phyloP scores from a whole-genome alignment of 1,140 invertebrate genomes.

The Helicoverpa zea region DNA sequence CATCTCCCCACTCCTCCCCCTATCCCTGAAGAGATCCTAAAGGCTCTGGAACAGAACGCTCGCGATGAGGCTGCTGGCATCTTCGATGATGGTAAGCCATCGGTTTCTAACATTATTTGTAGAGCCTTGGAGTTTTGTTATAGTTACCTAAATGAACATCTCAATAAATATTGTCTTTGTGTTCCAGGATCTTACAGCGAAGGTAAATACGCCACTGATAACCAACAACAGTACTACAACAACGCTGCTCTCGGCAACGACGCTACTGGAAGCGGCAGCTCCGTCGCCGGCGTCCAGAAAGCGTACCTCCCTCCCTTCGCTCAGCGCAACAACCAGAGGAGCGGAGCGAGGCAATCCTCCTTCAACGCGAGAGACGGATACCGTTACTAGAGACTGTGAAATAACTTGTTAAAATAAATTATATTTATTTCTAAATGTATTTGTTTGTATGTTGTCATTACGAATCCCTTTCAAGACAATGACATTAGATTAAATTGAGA shows the following conservation, averaged over 20 bases:
- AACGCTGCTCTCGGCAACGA: background rate
- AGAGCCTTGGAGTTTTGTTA: too few species aligned
- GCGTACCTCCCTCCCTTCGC: constrained; percentile 29
- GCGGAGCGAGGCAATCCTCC: background rate
- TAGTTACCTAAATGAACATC: too few species aligned
- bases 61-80: constrained; percentile 82
- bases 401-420: background rate
- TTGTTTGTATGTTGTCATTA: too few species aligned
- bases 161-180: too few species aligned
- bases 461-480: too few species aligned
- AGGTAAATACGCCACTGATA: too few species aligned
- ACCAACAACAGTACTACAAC: background rate
- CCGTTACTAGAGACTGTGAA: constrained; percentile 21
- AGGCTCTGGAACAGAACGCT: constrained; percentile 78
- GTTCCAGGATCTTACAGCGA: too few species aligned
- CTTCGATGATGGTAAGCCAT: constrained; percentile 73
- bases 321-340: background rate
- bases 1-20: constrained; percentile 93
- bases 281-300: constrained; percentile 25
- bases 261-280: background rate
- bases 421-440: background rate
- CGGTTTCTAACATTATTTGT: too few species aligned
- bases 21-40: constrained; percentile 88
- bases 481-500: too few species aligned
- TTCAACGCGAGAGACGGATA: constrained; percentile 41